Evolutionary conservation across 2,888 invertebrate genomes (phyloP).

Genomic region (Netelia melanura): DNA sequence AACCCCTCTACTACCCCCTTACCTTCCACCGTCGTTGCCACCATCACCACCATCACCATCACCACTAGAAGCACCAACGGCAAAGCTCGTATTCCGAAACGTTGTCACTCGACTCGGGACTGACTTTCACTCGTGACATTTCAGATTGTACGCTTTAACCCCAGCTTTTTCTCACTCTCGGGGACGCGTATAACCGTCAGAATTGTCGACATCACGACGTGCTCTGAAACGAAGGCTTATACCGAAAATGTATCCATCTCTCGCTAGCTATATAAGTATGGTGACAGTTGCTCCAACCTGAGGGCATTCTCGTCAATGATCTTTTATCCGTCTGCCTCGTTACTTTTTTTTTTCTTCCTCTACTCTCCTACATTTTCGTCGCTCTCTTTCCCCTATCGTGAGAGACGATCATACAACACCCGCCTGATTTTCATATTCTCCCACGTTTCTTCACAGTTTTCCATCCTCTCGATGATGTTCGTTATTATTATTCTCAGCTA

Average conservation of each 20-base stretch:
- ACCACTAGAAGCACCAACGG: neutral
- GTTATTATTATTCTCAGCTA: no score
- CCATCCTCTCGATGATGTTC: no score
- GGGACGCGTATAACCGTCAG: neutral
- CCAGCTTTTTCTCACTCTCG: conserved; percentile 6
- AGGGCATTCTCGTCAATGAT: no score
- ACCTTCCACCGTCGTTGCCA: no score
- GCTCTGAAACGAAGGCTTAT: neutral
- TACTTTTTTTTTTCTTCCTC: neutral
- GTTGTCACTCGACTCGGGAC: conserved; percentile 9
- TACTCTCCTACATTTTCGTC: neutral
- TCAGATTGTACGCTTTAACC: conserved; percentile 26
- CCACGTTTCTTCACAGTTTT: no score
- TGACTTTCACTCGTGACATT: conserved; percentile 36
- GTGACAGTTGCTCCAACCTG: no score
- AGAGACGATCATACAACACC: no score
- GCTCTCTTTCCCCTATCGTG: no score
- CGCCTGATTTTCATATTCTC: no score
- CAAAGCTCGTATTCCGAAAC: neutral
- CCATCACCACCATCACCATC: no score
- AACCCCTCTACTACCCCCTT: neutral
- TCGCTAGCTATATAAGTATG: no score
- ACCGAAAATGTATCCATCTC: no score
- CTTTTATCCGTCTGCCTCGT: neutral
- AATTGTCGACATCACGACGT: neutral